phyloP scores from a whole-genome alignment of 2,113 vertebrate species.

The Megaleporinus macrocephalus region DNA sequence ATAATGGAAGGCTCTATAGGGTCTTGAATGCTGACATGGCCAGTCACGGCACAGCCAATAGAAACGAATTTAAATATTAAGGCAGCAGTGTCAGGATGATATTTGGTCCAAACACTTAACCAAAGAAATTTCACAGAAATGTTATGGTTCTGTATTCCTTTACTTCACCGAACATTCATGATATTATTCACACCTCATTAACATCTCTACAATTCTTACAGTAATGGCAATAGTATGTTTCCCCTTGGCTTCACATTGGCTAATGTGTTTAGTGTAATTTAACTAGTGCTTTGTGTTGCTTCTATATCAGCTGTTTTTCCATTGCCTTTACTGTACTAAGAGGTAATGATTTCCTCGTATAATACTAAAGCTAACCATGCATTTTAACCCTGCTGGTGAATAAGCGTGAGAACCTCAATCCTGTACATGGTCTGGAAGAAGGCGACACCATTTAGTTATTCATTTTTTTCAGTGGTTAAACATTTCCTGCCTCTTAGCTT shows the following conservation, averaged over 20 bases:
- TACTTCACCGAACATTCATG: not conserved
- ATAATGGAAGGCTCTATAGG: constrained; percentile 50
- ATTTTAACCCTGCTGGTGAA: constrained; percentile 8
- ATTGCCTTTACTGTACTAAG: not conserved
- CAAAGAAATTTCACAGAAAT: not conserved
- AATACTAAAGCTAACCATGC: constrained; percentile 41
- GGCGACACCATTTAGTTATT: not conserved
- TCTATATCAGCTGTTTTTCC: constrained; percentile 2
- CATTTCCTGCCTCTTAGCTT: not conserved
- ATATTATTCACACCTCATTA: constrained; percentile 25
- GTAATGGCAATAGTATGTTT: not conserved
- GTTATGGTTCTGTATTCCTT: not conserved
- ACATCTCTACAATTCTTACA: not conserved
- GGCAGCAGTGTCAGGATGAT: not conserved
- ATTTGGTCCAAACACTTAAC: not conserved
- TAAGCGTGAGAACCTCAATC: not conserved
- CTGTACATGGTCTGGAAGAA: not conserved
- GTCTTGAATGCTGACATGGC: not conserved
- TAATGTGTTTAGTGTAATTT: constrained; percentile 8
- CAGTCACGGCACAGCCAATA: not conserved
- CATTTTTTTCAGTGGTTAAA: constrained; percentile 12
- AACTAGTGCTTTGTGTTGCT: not conserved
- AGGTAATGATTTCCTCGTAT: constrained; percentile 47
- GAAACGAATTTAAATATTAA: constrained; percentile 8
- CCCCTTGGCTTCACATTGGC: constrained; percentile 29